Conservation (phyloP, 2,113 vertebrate genomes). For the Picathartes gymnocephalus region DNA sequence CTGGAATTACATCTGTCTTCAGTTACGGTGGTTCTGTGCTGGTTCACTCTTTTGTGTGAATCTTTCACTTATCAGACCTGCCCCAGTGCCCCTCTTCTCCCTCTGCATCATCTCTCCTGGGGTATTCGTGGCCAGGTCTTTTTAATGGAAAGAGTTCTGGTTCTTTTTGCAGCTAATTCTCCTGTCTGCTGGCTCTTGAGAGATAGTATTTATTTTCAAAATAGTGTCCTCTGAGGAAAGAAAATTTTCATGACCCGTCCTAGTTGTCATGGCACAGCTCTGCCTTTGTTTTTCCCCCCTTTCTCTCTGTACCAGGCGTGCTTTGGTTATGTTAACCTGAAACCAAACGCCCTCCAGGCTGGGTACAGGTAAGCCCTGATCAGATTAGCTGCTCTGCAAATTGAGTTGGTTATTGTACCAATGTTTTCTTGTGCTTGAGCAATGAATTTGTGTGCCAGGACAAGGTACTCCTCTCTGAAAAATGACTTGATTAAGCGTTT, state of each 20-base stretch:
- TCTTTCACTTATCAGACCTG: background rate
- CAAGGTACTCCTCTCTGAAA: background rate
- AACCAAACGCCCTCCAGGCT: background rate
- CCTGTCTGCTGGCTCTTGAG: background rate
- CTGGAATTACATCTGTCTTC: background rate
- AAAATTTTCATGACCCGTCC: background rate
- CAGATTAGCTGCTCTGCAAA: background rate
- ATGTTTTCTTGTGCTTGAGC: background rate
- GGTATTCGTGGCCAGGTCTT: rapidly evolving
- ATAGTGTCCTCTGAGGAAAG: background rate
- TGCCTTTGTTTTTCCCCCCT: background rate
- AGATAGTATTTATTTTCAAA: background rate
- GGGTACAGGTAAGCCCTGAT: conserved; percentile 46
- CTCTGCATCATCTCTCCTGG: background rate
- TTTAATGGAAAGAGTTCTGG: background rate
- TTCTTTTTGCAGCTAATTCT: background rate
- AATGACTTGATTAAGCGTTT: background rate
- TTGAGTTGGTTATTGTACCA: background rate
- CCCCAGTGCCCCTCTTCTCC: background rate
- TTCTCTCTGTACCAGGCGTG: background rate
- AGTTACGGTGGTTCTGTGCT: background rate
- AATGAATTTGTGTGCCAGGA: background rate
- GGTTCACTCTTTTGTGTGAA: background rate
- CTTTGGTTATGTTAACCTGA: background rate
- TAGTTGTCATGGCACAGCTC: background rate